Percentiles rank a stretch among this genome's conserved stretches.
These are phyloP conservation scores for Eretmochelys imbricata DNA, from an alignment of 2,113 vertebrate genomes.

Conservation along the genomic window DNA sequence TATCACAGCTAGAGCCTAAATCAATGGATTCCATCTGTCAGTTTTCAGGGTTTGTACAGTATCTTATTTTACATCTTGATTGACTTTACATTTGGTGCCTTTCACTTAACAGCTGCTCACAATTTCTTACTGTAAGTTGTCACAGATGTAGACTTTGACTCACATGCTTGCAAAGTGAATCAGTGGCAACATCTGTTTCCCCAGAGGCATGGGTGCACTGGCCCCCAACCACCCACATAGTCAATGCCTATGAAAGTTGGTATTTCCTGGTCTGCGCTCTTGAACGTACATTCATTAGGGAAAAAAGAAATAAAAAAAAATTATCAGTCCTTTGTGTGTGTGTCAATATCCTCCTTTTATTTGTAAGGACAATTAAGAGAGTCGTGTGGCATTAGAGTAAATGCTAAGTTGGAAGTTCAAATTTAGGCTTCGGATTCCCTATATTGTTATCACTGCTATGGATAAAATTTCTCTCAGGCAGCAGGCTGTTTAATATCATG, in stretches of 20 bases:
- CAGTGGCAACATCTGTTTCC: conserved; percentile 67
- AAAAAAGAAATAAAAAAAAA: neutral
- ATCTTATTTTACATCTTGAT: conserved; percentile 35
- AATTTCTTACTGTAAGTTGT: conserved; percentile 59
- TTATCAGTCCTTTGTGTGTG: neutral
- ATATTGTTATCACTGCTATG: neutral
- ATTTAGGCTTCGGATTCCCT: neutral
- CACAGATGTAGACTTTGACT: conserved; percentile 59
- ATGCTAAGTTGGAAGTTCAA: neutral
- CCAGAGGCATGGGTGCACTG: conserved; percentile 56
- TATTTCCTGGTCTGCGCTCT: conserved; percentile 57
- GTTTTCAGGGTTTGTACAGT: neutral
- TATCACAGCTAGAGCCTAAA: neutral
- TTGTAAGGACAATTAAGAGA: neutral
- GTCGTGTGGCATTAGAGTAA: neutral
- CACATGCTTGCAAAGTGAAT: conserved; percentile 63
- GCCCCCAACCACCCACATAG: conserved; percentile 59
- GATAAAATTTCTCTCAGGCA: neutral
- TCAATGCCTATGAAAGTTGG: conserved; percentile 35
- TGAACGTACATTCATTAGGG: neutral
- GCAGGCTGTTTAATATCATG: neutral
- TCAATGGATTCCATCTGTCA: conserved; percentile 2
- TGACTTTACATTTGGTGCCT: conserved; percentile 43
- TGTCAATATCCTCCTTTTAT: neutral
- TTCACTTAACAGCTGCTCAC: conserved; percentile 54